phyloP scores from a whole-genome alignment of 2,888 invertebrate genomes.

The Trachelus troglodyta region DNA sequence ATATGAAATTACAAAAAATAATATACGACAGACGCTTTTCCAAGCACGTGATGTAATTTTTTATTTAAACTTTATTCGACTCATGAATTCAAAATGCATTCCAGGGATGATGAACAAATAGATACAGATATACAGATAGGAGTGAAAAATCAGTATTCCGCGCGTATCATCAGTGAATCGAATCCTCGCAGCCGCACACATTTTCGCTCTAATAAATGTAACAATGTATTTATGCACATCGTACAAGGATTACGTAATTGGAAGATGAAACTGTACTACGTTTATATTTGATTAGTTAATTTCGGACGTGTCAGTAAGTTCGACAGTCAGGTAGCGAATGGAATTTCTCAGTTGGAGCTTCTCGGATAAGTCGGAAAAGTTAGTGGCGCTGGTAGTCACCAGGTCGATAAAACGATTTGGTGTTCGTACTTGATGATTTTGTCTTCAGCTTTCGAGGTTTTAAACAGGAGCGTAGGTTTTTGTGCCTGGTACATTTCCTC shows the following conservation, averaged over 20 bases:
- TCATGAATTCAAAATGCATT: neutral
- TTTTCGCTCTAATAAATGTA: neutral
- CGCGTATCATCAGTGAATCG: neutral
- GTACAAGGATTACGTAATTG: neutral
- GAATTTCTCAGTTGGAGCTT: neutral
- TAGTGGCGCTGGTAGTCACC: neutral
- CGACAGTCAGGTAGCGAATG: neutral
- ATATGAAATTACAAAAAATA: no score
- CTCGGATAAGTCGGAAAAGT: neutral
- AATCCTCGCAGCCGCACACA: neutral
- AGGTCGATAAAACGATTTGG: neutral
- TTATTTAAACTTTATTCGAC: neutral
- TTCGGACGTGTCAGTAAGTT: neutral
- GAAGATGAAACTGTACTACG: neutral
- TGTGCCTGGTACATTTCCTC: no score
- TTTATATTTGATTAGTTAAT: neutral
- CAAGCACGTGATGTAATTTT: neutral
- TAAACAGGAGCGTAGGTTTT: neutral
- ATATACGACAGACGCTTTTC: no score
- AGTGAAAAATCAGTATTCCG: neutral
- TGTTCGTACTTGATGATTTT: neutral
- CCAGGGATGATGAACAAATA: neutral
- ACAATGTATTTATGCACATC: neutral
- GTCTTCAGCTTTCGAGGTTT: neutral
- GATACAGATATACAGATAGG: neutral